phyloP scores from a whole-genome alignment of 2,113 vertebrate genomes.

The Silurus meridionalis region DNA sequence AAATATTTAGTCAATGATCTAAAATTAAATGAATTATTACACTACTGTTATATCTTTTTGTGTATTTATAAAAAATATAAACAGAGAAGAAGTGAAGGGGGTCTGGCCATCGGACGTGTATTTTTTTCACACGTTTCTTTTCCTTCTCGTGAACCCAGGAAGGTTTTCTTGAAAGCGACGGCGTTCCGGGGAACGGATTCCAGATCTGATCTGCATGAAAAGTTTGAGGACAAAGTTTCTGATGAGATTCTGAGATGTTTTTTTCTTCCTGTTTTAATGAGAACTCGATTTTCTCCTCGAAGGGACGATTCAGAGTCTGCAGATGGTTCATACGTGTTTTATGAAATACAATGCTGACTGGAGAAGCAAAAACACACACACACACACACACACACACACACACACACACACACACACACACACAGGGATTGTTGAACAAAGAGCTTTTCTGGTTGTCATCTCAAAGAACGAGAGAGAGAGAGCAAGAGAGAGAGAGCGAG shows the following conservation, averaged over 20 bases:
- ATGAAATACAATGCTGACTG: slow-evolving; percentile 2
- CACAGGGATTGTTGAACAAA: not conserved
- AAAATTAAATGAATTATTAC: too few species aligned
- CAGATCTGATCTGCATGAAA: not conserved
- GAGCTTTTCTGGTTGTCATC: not conserved
- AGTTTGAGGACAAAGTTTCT: slow-evolving; percentile 7
- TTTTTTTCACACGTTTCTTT: not conserved
- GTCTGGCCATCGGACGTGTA: too few species aligned
- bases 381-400: not conserved
- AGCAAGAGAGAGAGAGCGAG: not conserved
- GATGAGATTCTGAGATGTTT: not conserved
- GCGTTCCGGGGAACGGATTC: not conserved
- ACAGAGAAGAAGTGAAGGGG: too few species aligned
- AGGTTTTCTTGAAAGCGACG: not conserved
- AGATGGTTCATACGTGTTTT: not conserved
- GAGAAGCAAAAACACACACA: not conserved
- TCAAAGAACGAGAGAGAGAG: too few species aligned
- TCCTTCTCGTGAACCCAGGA: not conserved
- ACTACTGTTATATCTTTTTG: too few species aligned
- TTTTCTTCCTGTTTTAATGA: not conserved
- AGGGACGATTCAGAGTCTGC: not conserved
- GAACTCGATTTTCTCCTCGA: not conserved
- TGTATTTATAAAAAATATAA: too few species aligned
- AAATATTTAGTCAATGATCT: too few species aligned
- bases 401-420: not conserved